Evolutionary conservation across 2,888 invertebrate genomes (phyloP), one percentile per base, ranked within the genome.

Genomic region (Drosophila pseudotalamancana): DNA sequence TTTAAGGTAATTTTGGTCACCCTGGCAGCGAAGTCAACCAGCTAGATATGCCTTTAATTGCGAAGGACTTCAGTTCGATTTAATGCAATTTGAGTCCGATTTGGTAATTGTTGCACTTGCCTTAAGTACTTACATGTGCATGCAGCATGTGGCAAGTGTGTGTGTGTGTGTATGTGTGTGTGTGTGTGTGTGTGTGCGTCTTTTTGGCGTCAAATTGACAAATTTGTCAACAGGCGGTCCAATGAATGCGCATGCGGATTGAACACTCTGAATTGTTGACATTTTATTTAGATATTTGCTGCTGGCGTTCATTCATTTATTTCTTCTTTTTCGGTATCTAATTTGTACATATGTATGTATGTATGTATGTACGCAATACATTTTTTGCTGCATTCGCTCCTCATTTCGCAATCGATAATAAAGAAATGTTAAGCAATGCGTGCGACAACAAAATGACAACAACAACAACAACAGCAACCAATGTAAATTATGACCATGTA

Each of bases 351-450:
- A 11, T 23, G 16, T n/a, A n/a, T n/a, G n/a, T n/a, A n/a, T n/a
- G n/a, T n/a, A n/a, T n/a, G n/a, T n/a, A n/a, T n/a, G n/a, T 29
- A 35, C 45, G 57, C 78, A 71, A 60, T 71, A 66, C 55, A 16
- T 14, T 67, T 56, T 78, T 74, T 9, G 31, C 43, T 32, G 64
- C 65, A 49, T 49, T 66, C 35, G 57, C 45, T 45, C 49, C 49
- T 57, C 23, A 42, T 67, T 66, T 67, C 56, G 55, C 27, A 45
- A 66, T 55, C 65, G 61, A 60, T 63, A 66, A 76, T 83, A 72
- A 76, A 79, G 56, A 62, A 77, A 79, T 72, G 56, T 83, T 77
- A 51, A 45, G 84, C 77, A 80, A 77, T 77, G 84, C 73, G 72
- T 76, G 56, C 40, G 62, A 54, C 63, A 62, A 46, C 49, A 43